Evolutionary conservation across 2,888 invertebrate species (phyloP), one percentile per base, ranked within the genome.

Genomic region (Melanotus villosus): DNA sequence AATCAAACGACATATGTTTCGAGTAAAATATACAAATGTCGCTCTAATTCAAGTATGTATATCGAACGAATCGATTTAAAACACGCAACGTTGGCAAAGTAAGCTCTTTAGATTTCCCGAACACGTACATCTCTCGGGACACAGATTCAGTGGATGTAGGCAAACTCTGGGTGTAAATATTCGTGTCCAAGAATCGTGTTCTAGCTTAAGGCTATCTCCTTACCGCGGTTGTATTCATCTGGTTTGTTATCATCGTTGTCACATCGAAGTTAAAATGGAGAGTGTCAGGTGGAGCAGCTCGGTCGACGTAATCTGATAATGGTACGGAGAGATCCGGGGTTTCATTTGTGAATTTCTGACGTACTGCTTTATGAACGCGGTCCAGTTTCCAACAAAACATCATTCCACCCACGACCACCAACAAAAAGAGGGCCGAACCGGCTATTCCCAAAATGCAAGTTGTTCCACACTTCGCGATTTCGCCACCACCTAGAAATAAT

Each of bases 391-490:
- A 84, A 64, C 82, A 83, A 16, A 81, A 76, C 7, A 82, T 78
- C 4, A 82, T 76, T 5, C 80, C 73, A 2, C 79, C 79, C 4
- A 82, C 76, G 0, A 80, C 78, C 5, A 79, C 77, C 26, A 79
- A 73, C 5, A 83, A 75, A 72, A 87, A 84, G 7, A 85, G 75
- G 14, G 83, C 80, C 0, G 85, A 86, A 0, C 83, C 84, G 14
- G 83, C 81, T 2, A 86, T 83, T 9, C 86, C 85, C 60, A 86
- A 74, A 71, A 87, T 80, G 71, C 88, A 88, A 1, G 83, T 80
- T 0, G 85, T 83, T 21, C 87, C 87, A 72, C 88, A 88, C 58
- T 82, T 81, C 75, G 79, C 71, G 60, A 78, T 72, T 38, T 80
- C 79, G 21, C 72, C 67, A 57, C 79, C 81, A 80, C 21, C 36